Evolutionary conservation across 2,888 invertebrate species (phyloP), one percentile per base, ranked within the genome.

Genomic region (Panzeria rudis): DNA sequence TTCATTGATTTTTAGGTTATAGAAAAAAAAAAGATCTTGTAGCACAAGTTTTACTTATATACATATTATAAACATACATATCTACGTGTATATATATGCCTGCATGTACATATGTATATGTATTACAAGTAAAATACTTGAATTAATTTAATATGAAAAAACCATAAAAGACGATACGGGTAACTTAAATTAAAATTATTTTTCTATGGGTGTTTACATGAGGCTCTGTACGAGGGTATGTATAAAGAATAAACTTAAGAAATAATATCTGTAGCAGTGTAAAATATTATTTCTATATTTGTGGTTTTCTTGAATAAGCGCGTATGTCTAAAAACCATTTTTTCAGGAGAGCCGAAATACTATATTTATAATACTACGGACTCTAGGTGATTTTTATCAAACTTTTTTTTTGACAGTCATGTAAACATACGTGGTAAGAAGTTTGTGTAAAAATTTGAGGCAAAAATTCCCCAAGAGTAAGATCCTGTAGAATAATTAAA

Each of bases 1-100:
- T 47, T 75, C 62, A 69, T 82, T 81, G 81, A 54, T 54, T 72
- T 80, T 52, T 69, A 73, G 81, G 68, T 73, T 82, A 73, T 75
- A 64, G 20, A 52, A 69, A 41, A 73, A 25, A 52, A 69, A 41
- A 73, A 75, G 64, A 78, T 85, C 85, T 85, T 82, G 85, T 75
- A 71, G 44, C 64, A 54, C 82, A 85, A 85, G 73, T 82, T 79
- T 79, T 71, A 66, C 73, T 75, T 71, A 72, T 25, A 11, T 50
- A 0, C 8, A 20, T 8, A 54, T n/a, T 1, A 5, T 15, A 54
- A 3, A 54, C 25, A 25, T 7, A 52, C 54, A 25, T 15, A 13
- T 4, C 3, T 54, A 23, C 20, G 8, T 1, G 20, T 4, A 23
- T 23, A 20, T 17, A 47, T 47, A n/a, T 47, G 5, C 7, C 2